Conservation (phyloP, 2,113 vertebrate genomes). For the Gobiocypris rarus region DNA sequence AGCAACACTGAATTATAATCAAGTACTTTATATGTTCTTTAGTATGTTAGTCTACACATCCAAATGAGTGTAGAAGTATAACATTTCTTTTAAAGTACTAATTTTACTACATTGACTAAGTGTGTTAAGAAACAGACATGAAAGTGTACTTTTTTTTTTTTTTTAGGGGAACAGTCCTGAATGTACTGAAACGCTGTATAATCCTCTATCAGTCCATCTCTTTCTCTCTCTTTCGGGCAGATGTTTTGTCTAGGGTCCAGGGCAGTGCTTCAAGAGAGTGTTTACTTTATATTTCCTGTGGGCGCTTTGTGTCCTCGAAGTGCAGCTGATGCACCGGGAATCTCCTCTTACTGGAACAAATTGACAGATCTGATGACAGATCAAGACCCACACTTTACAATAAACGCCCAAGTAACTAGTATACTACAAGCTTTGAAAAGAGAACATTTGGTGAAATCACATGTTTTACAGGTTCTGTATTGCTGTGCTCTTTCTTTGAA, state of each 20-base stretch:
- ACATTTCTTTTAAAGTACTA: too few species aligned
- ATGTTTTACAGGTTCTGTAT: neutral
- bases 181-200: neutral
- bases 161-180: neutral
- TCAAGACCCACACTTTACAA: conserved; percentile 26
- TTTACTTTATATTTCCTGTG: conserved; percentile 61
- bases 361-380: too few species aligned
- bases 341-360: conserved; percentile 31
- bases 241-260: conserved; percentile 51
- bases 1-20: too few species aligned
- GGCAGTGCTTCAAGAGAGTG: conserved; percentile 51
- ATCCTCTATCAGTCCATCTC: conserved; percentile 18
- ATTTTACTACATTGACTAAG: too few species aligned
- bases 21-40: too few species aligned
- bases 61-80: too few species aligned
- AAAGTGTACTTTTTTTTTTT: too few species aligned
- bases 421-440: neutral
- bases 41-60: too few species aligned
- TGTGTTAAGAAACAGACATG: too few species aligned
- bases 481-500: neutral
- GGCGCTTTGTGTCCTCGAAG: neutral
- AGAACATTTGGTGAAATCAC: neutral
- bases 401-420: neutral
- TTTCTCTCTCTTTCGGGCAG: conserved; percentile 16
- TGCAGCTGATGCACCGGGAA: neutral